Conservation (phyloP, 2,797 vertebrate genomes). For the Alectoris magna region DNA sequence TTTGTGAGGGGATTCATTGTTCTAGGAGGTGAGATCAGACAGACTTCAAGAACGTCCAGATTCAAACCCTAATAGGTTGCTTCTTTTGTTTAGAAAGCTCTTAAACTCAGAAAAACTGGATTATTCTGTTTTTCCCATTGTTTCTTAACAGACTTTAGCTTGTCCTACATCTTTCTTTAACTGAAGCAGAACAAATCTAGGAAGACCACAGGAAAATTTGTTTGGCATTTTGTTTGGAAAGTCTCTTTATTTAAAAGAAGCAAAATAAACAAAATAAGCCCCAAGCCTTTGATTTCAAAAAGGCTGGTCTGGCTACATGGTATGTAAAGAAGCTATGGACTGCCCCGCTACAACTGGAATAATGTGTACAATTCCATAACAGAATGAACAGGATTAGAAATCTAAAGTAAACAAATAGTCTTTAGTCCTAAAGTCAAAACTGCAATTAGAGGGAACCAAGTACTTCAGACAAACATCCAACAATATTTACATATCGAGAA, state of each 20-base stretch:
- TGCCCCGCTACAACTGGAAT: slow-evolving; percentile 14
- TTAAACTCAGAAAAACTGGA: background rate
- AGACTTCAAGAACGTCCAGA: background rate
- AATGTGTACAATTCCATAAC: slow-evolving; percentile 17
- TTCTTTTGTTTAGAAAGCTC: slow-evolving; percentile 26
- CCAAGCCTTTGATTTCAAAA: slow-evolving; percentile 38
- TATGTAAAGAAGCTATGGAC: slow-evolving; percentile 8
- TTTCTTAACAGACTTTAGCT: slow-evolving; percentile 15
- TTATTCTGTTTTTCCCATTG: slow-evolving; percentile 34
- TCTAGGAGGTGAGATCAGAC: slow-evolving; percentile 44
- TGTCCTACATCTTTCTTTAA: slow-evolving; percentile 45
- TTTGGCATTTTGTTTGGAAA: slow-evolving; percentile 61
- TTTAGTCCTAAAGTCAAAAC: slow-evolving; percentile 27
- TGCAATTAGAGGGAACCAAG: slow-evolving; percentile 19
- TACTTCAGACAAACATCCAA: background rate
- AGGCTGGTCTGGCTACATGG: background rate
- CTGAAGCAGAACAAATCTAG: slow-evolving; percentile 59
- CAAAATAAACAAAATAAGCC: slow-evolving; percentile 41
- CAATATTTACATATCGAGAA: slow-evolving; percentile 3
- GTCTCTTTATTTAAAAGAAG: slow-evolving; percentile 24
- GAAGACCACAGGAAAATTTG: slow-evolving; percentile 37
- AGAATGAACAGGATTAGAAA: slow-evolving; percentile 44
- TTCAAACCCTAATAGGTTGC: background rate
- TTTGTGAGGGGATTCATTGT: slow-evolving; percentile 52
- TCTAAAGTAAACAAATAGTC: slow-evolving; percentile 41